A percentile compares a stretch with the other conserved stretches of the same genome.
Conservation (phyloP, 1,140 invertebrate species). For the Papilio machaon region DNA sequence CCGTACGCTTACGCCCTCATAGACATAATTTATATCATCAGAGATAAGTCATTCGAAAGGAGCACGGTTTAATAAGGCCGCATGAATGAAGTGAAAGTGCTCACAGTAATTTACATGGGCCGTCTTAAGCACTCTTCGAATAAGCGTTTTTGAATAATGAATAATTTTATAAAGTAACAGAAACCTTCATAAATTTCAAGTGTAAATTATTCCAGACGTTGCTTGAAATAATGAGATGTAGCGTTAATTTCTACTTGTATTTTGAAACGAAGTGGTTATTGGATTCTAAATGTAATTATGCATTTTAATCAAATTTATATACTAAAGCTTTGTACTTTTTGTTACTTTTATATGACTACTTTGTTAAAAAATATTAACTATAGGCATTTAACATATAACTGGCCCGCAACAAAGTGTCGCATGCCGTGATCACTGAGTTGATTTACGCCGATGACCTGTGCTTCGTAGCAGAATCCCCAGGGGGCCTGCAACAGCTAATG, state of each 20-base stretch:
- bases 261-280: background rate
- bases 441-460: no score
- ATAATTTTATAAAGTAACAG: slow-evolving; percentile 33
- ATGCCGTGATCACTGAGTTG: no score
- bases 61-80: slow-evolving; percentile 48
- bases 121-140: slow-evolving; percentile 15
- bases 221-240: background rate
- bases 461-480: no score
- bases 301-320: background rate
- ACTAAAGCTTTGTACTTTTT: background rate
- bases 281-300: background rate
- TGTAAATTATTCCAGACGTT: background rate
- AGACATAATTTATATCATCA: slow-evolving; percentile 51
- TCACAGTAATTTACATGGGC: slow-evolving; percentile 37
- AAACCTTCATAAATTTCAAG: slow-evolving; percentile 29
- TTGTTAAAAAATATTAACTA: no score
- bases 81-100: slow-evolving; percentile 43
- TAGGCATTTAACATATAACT: no score
- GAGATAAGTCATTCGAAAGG: slow-evolving; percentile 45
- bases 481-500: no score
- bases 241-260: slow-evolving; percentile 15
- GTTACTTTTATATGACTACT: no score
- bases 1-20: slow-evolving; percentile 40
- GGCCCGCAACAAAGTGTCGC: no score
- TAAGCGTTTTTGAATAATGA: slow-evolving; percentile 38